Evolutionary conservation across 1,140 invertebrate genomes (phyloP).

Genomic region (Popillia japonica): DNA sequence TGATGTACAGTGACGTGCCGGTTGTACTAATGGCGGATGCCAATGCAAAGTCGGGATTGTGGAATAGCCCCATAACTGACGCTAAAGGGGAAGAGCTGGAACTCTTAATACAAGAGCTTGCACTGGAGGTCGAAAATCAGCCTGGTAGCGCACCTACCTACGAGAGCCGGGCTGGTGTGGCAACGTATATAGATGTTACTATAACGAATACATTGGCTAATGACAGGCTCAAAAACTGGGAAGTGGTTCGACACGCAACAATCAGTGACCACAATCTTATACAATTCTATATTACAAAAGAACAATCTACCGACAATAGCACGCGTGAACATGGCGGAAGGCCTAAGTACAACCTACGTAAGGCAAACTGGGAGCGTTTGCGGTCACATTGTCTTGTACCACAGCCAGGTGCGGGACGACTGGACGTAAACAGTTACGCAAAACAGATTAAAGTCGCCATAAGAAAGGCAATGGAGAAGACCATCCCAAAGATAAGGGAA

Average conservation of each 20-base stretch:
- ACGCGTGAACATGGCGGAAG: neutral
- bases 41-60: constrained; percentile 4
- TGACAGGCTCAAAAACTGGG: neutral
- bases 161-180: neutral
- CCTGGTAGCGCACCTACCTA: neutral
- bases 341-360: neutral
- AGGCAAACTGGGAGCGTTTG: neutral
- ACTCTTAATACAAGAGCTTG: neutral
- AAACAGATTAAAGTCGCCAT: neutral
- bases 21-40: neutral
- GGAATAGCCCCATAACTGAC: neutral
- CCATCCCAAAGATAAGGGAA: neutral
- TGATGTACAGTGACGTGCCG: neutral
- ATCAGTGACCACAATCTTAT: constrained; percentile 33
- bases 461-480: neutral
- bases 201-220: neutral
- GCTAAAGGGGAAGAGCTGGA: neutral
- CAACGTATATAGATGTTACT: neutral
- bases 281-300: neutral
- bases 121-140: neutral
- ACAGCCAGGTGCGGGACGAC: neutral
- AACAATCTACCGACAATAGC: neutral
- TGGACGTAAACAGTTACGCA: neutral
- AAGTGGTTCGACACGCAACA: neutral
- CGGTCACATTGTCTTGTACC: neutral